These are phyloP conservation scores for Aphelocoma californica DNA, from an alignment of 2,797 vertebrate species.

Conservation along the genomic window DNA sequence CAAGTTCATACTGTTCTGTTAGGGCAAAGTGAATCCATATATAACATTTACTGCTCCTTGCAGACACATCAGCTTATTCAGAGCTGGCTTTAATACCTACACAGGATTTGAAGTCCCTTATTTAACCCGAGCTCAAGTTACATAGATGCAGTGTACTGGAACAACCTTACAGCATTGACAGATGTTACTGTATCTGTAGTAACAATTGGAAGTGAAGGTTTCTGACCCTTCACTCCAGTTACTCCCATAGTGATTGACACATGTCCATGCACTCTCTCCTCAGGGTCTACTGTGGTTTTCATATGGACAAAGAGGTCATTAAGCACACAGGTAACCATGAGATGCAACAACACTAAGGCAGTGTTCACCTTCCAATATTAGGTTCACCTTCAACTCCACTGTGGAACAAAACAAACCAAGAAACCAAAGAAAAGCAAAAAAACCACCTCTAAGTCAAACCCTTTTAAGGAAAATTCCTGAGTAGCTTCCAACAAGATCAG, in stretches of 20 bases:
- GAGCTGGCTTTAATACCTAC: background rate
- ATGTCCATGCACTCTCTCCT: background rate
- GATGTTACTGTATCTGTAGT: background rate
- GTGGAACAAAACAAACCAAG: background rate
- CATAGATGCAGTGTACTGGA: background rate
- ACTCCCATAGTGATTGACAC: background rate
- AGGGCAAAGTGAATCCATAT: background rate
- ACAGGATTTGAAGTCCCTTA: background rate
- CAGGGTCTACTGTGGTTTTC: background rate
- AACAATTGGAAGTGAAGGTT: background rate
- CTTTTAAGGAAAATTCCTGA: background rate
- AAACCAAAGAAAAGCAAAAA: background rate
- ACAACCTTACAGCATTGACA: background rate
- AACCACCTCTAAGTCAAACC: background rate
- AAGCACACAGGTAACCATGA: background rate
- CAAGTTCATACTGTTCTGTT: background rate
- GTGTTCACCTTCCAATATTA: background rate
- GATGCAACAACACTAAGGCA: background rate
- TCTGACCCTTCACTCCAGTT: background rate
- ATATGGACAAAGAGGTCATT: background rate
- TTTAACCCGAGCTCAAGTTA: background rate
- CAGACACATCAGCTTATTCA: background rate
- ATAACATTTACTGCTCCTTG: background rate
- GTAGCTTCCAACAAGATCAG: background rate
- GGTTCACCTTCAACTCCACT: background rate